phyloP scores from a whole-genome alignment of 2,888 invertebrate species.

The Scelioninae gen. 1 region DNA sequence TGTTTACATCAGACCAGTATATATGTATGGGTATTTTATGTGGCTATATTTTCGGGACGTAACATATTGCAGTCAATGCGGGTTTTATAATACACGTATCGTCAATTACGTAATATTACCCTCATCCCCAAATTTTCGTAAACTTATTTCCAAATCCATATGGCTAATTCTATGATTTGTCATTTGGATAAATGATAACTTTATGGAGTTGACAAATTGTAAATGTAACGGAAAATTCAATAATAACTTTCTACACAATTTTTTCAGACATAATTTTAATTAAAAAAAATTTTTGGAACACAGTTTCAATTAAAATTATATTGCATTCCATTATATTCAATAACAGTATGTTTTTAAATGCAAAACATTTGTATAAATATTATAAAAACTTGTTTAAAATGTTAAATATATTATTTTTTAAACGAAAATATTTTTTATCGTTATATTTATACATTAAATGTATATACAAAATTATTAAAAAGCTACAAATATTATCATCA shows the following conservation, averaged over 20 bases:
- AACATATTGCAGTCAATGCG: background rate
- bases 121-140: constrained; percentile 10
- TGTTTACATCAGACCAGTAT: constrained; percentile 13
- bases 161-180: constrained; percentile 32
- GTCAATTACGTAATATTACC: constrained; percentile 9
- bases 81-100: background rate
- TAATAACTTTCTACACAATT: background rate
- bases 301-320: too few relatives aligned
- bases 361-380: too few relatives aligned
- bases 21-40: background rate
- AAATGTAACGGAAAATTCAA: background rate
- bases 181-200: constrained; percentile 13
- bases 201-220: constrained; percentile 1
- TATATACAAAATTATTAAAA: too few relatives aligned
- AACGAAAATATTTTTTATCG: too few relatives aligned
- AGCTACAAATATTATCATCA: too few relatives aligned
- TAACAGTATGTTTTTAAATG: too few relatives aligned
- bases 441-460: too few relatives aligned
- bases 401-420: too few relatives aligned
- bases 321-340: too few relatives aligned
- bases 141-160: constrained; percentile 19
- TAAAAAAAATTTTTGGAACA: too few relatives aligned
- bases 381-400: too few relatives aligned
- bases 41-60: background rate
- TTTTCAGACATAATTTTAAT: too few relatives aligned